phyloP scores from a whole-genome alignment of 2,113 vertebrate genomes.

The Machaerirhynchus nigripectus region DNA sequence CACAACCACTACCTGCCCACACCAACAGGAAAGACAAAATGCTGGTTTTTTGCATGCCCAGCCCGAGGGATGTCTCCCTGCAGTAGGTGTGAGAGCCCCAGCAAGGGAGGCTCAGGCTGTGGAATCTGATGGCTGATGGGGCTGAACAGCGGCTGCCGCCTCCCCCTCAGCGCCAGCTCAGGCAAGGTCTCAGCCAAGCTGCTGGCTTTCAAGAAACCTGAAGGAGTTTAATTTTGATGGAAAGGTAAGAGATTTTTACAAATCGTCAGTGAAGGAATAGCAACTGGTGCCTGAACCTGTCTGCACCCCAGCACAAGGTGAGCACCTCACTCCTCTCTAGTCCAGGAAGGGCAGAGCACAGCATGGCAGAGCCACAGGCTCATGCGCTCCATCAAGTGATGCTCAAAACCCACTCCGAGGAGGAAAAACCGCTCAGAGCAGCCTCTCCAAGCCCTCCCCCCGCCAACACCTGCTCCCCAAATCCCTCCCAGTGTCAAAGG shows the following conservation, averaged over 20 bases:
- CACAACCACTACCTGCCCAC: neutral
- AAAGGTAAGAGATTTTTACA: neutral
- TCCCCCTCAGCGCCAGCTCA: neutral
- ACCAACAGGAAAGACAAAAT: neutral
- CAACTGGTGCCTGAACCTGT: neutral
- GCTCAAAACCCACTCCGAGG: neutral
- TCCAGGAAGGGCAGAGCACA: neutral
- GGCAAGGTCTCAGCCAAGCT: neutral
- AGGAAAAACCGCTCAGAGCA: neutral
- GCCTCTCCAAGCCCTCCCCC: neutral
- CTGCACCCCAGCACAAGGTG: neutral
- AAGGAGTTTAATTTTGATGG: neutral
- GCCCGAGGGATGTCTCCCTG: rapidly evolving
- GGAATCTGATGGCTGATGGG: neutral
- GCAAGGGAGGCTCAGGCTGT: rapidly evolving
- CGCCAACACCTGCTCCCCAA: conserved; percentile 72
- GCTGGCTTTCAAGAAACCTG: neutral
- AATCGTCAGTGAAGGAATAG: neutral
- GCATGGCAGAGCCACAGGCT: neutral
- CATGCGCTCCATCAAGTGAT: neutral
- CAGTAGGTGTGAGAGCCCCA: neutral
- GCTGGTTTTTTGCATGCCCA: neutral
- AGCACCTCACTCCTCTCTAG: neutral
- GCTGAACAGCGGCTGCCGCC: neutral
- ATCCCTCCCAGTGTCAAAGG: conserved; percentile 54